A percentile compares a stretch with the other conserved stretches of the same genome.
Conservation (phyloP, 2,888 invertebrate genomes). For the Cepaea hortensis region DNA sequence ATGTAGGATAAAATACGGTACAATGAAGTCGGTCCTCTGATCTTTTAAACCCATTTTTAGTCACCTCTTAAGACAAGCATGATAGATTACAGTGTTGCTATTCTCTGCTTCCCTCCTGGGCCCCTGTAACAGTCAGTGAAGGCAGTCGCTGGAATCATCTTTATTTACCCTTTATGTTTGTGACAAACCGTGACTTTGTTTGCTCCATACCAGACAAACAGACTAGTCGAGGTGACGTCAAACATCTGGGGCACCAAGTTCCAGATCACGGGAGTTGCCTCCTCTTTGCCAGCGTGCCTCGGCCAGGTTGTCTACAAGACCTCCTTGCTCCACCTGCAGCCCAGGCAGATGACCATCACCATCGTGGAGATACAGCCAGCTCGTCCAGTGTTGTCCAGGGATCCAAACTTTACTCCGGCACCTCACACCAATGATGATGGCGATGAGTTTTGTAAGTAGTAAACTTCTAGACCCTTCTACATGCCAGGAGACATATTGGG, state of each 20-base stretch:
- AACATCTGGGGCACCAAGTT: constrained; percentile 99
- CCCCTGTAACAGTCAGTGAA: no score
- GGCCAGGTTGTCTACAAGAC: constrained; percentile 96
- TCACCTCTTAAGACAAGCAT: no score
- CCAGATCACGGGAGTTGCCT: constrained; percentile 95
- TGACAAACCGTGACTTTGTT: background rate
- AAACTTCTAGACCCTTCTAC: background rate
- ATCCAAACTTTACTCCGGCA: constrained; percentile 91
- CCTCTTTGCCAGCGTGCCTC: constrained; percentile 90
- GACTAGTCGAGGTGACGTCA: constrained; percentile 92
- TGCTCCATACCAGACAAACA: constrained; percentile 63
- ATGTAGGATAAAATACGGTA: no score
- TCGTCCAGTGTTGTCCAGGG: constrained; percentile 74
- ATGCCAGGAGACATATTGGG: no score
- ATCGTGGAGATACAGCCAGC: constrained; percentile 84
- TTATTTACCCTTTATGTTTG: no score
- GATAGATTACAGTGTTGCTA: no score
- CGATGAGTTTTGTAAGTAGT: constrained; percentile 63
- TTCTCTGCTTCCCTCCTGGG: no score
- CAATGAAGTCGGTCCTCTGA: no score
- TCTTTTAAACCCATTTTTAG: no score
- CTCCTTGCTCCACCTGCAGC: constrained; percentile 95
- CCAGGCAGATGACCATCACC: constrained; percentile 97
- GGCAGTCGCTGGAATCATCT: no score
- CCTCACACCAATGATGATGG: constrained; percentile 90